Evolutionary conservation across 2,113 vertebrate genomes (phyloP).

Genomic region (Taxidea taxus): DNA sequence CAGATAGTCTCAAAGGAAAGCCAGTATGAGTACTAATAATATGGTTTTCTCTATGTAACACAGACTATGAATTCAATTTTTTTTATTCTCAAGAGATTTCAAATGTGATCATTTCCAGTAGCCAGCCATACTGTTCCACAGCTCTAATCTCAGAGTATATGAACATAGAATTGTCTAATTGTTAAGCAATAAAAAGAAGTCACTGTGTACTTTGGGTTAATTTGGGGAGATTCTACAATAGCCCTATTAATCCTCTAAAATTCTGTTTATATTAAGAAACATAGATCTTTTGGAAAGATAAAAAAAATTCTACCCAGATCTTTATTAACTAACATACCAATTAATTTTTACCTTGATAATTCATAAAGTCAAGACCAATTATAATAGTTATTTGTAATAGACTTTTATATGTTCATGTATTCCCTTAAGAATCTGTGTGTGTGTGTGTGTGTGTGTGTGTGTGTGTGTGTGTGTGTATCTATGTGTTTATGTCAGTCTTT

Average conservation of each 20-base stretch:
- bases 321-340: slow-evolving; percentile 28
- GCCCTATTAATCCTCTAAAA: slow-evolving; percentile 35
- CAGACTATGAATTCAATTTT: not conserved
- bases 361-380: not conserved
- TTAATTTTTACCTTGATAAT: slow-evolving; percentile 40
- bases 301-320: not conserved
- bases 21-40: not conserved
- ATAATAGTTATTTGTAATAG: not conserved
- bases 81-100: slow-evolving; percentile 3
- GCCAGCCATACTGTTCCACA: not conserved
- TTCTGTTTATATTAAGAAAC: slow-evolving; percentile 39
- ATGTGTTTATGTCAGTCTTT: not conserved
- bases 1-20: not conserved
- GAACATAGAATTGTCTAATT: not conserved
- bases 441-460: not conserved
- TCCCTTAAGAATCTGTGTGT: not conserved
- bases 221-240: not conserved
- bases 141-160: not conserved
- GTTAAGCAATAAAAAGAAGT: not conserved
- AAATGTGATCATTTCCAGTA: not conserved
- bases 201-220: not conserved
- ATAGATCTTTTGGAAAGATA: not conserved
- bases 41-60: not conserved
- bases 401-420: not conserved
- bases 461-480: not conserved